Base-by-base conservation (phyloP, 2,888 invertebrate genomes). In the Drosophila incognita region DNA sequence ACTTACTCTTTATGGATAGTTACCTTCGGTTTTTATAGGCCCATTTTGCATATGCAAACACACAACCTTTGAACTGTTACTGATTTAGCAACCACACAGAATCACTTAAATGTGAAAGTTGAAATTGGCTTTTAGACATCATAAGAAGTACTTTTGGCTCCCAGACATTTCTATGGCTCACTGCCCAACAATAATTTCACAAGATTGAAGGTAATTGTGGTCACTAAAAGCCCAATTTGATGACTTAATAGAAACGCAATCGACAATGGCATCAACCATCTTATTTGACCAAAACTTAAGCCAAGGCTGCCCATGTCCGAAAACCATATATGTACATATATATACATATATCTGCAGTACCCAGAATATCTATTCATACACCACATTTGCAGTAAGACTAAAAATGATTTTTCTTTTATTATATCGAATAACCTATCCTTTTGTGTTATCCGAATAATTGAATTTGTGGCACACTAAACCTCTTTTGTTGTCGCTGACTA, bases 71-170 rank as follows among this genome's bases (percentile, higher is more conserved):
- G 54, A 76, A 68, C 61, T 49, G 61, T 38, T 86, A 81, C 77
- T 74, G 86, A 86, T 83, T 84, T 15, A 15, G 4, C 53, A 46
- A 38, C 31, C 36, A 21, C 27, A 31, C 29, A 33, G 27, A 36
- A n/a, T 15, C 68, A 54, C 48, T 65, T 57, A 74, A 84, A 82
- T 82, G 75, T 76, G 73, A 82, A 75, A 87, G 74, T 79, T 82
- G 67, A 86, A 70, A 69, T 71, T 77, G 66, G 66, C 69, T 72
- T 27, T 56, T 27, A 46, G 59, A 57, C 61, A 57, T 59, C 48
- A 72, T 58, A 52, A 74, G 69, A 69, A 62, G 64, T 57, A 31
- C 64, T 67, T 61, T 66, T 57, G 57, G 18, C 15, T 46, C 13
- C 11, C 21, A 64, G 36, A 68, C 53, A 65, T 64, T 61, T 49